A percentile compares a stretch with the other conserved stretches of the same genome.
phyloP scores from a whole-genome alignment of 2,888 invertebrate species.

The Drosophila trichaetosa region DNA sequence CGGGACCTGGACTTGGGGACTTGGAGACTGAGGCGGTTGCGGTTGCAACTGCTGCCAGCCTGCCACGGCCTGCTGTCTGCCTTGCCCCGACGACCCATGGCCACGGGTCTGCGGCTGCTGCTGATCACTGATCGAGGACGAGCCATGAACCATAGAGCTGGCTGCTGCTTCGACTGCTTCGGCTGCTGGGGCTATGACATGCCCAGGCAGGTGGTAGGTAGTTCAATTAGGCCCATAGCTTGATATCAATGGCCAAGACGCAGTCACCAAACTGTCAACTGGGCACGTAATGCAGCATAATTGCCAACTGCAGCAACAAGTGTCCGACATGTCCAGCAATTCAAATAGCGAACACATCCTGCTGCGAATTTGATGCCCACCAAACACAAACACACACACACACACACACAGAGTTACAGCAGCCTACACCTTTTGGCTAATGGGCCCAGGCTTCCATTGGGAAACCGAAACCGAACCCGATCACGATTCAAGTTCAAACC shows the following conservation, averaged over 20 bases:
- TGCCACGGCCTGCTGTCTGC: constrained; percentile 34
- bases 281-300: constrained; percentile 75
- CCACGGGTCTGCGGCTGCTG: constrained; percentile 31
- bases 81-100: constrained; percentile 57
- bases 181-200: constrained; percentile 33
- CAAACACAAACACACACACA: constrained; percentile 30
- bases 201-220: constrained; percentile 61
- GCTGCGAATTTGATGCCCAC: constrained; percentile 79
- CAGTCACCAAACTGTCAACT: constrained; percentile 72
- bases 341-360: constrained; percentile 72
- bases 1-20: constrained; percentile 27
- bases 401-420: constrained; percentile 19
- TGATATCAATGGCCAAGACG: constrained; percentile 59
- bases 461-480: constrained; percentile 52
- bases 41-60: constrained; percentile 15
- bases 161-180: constrained; percentile 12
- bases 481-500: constrained; percentile 62
- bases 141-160: constrained; percentile 21
- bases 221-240: constrained; percentile 71
- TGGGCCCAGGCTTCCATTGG: constrained; percentile 69
- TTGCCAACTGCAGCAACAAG: constrained; percentile 70
- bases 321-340: constrained; percentile 71
- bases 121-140: constrained; percentile 67
- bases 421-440: constrained; percentile 79
- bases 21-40: constrained; percentile 21